A percentile compares a stretch with the other conserved stretches of the same genome.
Evolutionary conservation across 2,113 vertebrate genomes (phyloP).

Genomic region (Geothlypis trichas): DNA sequence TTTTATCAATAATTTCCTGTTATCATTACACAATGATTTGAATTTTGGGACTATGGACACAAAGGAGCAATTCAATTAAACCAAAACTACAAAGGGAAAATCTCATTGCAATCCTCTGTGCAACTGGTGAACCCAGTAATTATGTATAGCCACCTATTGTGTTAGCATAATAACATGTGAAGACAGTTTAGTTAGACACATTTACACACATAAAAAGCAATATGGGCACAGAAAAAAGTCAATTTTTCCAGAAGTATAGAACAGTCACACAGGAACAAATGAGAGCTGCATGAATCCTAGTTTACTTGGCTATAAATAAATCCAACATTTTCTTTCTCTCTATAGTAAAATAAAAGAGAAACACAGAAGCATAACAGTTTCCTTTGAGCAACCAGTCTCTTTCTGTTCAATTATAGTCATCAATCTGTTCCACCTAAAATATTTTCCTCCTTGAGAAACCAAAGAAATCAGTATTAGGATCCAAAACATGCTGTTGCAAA

Average conservation of each 20-base stretch:
- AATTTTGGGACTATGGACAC: constrained; percentile 40
- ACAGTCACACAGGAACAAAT: constrained; percentile 59
- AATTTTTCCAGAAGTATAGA: constrained; percentile 37
- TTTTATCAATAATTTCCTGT: constrained; percentile 53
- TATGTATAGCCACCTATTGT: constrained; percentile 52
- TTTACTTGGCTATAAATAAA: constrained; percentile 69
- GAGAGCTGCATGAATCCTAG: constrained; percentile 60
- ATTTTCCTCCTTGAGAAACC: constrained; percentile 46
- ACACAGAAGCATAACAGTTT: constrained; percentile 43
- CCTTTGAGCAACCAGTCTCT: constrained; percentile 50
- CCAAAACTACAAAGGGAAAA: constrained; percentile 28
- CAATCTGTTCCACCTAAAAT: constrained; percentile 66
- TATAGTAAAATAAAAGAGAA: constrained; percentile 57
- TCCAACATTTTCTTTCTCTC: constrained; percentile 52
- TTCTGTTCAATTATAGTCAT: constrained; percentile 65
- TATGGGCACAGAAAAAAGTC: constrained; percentile 37
- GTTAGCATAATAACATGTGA: constrained; percentile 47
- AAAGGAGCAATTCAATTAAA: constrained; percentile 49
- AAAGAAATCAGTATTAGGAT: constrained; percentile 35
- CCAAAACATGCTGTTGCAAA: constrained; percentile 39
- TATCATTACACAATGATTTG: constrained; percentile 55
- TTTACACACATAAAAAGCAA: constrained; percentile 48
- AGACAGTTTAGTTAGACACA: constrained; percentile 46
- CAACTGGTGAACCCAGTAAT: constrained; percentile 45
- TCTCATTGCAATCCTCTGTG: constrained; percentile 25